Percentiles rank a stretch among this genome's conserved stretches.
Conservation (phyloP, 2,797 vertebrate genomes). For the Xenopus petersii region DNA sequence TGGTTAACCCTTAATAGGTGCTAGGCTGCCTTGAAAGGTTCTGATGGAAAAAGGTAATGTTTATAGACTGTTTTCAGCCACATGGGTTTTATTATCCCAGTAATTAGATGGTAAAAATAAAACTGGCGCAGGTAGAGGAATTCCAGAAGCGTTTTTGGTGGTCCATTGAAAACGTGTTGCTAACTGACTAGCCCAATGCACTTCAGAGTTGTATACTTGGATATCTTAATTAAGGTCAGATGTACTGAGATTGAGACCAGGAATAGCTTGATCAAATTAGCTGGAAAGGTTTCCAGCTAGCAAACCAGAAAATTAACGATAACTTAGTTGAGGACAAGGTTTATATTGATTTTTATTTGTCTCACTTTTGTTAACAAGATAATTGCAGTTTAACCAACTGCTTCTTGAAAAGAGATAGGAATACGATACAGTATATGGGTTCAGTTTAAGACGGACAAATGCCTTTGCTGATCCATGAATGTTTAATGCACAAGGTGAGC, state of each 20-base stretch:
- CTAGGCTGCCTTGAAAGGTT: not conserved
- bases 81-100: conserved; percentile 24
- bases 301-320: not conserved
- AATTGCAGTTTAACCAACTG: not conserved
- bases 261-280: not conserved
- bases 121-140: conserved; percentile 7
- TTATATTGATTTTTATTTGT: not conserved
- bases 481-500: no score
- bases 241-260: not conserved
- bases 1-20: conserved; percentile 22
- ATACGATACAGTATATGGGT: no score
- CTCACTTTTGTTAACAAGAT: not conserved
- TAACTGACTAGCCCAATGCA: conserved; percentile 9
- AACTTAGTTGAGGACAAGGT: not conserved
- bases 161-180: conserved; percentile 21
- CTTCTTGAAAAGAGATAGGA: not conserved
- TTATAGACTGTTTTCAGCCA: conserved; percentile 4
- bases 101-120: conserved; percentile 26
- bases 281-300: conserved; percentile 3
- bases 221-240: conserved; percentile 16
- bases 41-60: not conserved
- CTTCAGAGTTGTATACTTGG: conserved; percentile 9
- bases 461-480: no score
- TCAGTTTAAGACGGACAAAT: no score
- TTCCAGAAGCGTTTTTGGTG: conserved; percentile 2